Conservation (phyloP, 2,888 invertebrate species). For the Adelphocoris suturalis region DNA sequence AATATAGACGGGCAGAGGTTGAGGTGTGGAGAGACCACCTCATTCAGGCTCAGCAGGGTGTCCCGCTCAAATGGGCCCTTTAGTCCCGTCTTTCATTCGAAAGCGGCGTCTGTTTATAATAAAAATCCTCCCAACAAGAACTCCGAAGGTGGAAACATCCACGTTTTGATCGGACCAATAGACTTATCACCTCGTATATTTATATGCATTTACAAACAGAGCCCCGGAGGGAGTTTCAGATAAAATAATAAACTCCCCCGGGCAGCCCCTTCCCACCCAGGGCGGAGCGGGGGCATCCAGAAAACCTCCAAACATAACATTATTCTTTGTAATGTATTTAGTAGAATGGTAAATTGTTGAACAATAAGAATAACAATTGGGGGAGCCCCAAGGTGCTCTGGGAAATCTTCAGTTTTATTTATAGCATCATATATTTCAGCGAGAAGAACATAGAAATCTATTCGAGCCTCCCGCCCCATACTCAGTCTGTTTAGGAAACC, state of each 20-base stretch:
- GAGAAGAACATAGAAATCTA: conserved; percentile 52
- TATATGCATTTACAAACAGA: conserved; percentile 70
- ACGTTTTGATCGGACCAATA: conserved; percentile 58
- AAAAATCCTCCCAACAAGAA: conserved; percentile 22
- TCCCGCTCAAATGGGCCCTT: conserved; percentile 41
- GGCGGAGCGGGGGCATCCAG: not conserved
- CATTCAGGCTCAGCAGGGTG: conserved; percentile 16
- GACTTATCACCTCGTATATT: conserved; percentile 71
- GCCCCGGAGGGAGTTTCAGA: conserved; percentile 47
- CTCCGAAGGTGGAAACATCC: not conserved
- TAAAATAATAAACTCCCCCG: conserved; percentile 65
- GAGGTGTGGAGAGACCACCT: not conserved
- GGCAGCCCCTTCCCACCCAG: not conserved
- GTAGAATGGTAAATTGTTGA: conserved; percentile 69
- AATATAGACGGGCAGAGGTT: no score
- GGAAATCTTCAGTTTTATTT: conserved; percentile 70
- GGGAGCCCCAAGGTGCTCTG: conserved; percentile 62
- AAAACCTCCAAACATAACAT: conserved; percentile 72
- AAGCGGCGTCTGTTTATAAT: conserved; percentile 52
- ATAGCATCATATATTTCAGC: conserved; percentile 62
- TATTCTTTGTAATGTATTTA: conserved; percentile 72
- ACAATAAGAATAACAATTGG: conserved; percentile 72
- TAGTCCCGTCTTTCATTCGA: not conserved
- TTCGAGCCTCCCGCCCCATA: not conserved
- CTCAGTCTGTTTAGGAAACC: not conserved